Conservation (phyloP, 2,113 vertebrate species). For the Semnornis frantzii region DNA sequence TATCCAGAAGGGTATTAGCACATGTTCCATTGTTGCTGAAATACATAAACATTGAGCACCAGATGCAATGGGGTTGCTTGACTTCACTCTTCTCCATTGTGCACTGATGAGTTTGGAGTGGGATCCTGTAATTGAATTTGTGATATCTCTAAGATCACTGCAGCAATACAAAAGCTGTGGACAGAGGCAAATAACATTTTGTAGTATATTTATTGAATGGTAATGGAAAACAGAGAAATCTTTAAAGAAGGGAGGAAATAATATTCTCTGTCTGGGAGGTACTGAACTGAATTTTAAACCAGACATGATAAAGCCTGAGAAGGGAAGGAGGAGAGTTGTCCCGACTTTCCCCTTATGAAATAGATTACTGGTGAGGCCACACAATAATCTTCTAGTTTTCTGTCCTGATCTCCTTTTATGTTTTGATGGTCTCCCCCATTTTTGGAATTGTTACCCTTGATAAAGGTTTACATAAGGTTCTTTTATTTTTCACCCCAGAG, state of each 20-base stretch:
- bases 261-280: slow-evolving; percentile 4
- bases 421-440: not conserved
- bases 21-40: slow-evolving; percentile 19
- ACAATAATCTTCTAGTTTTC: not conserved
- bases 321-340: not conserved
- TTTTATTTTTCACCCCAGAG: not conserved
- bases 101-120: not conserved
- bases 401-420: not conserved
- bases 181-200: not conserved
- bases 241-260: slow-evolving; percentile 1
- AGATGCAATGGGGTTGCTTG: not conserved
- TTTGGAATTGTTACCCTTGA: not conserved
- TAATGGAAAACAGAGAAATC: slow-evolving; percentile 40
- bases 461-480: not conserved
- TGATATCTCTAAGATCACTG: slow-evolving; percentile 2
- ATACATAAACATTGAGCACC: not conserved
- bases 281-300: slow-evolving; percentile 35
- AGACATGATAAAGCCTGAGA: not conserved
- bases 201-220: slow-evolving; percentile 10
- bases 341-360: not conserved
- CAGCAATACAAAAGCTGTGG: not conserved
- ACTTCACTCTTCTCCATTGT: not conserved
- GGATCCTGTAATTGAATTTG: slow-evolving; percentile 7
- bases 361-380: slow-evolving; percentile 11
- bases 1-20: not conserved